These are phyloP conservation scores for Polietes domitor DNA, from an alignment of 2,888 invertebrate species.

Conservation along the genomic window DNA sequence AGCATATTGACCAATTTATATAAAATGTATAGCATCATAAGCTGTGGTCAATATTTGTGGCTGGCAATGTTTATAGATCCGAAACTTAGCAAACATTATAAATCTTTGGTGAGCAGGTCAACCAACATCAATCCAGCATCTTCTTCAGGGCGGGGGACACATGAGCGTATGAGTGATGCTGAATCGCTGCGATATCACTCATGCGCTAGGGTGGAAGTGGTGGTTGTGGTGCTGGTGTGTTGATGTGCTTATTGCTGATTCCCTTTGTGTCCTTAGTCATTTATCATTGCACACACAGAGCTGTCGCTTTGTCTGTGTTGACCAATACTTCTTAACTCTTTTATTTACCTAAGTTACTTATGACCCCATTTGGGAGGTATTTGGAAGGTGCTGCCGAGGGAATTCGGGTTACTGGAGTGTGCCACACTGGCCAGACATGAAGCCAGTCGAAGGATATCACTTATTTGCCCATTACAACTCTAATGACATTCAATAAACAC, in stretches of 20 bases:
- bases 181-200: background rate
- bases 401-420: no score
- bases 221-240: no score
- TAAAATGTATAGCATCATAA: background rate
- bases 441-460: no score
- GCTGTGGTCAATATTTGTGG: background rate
- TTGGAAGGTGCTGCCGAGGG: background rate
- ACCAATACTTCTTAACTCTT: background rate
- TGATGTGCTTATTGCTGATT: no score
- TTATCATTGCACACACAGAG: background rate
- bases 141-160: background rate
- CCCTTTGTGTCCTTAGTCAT: background rate
- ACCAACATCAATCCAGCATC: background rate
- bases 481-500: constrained; percentile 35
- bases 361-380: background rate
- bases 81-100: constrained; percentile 1
- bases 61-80: background rate
- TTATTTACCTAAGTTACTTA: constrained; percentile 5
- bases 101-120: background rate
- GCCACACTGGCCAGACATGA: no score
- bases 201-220: background rate
- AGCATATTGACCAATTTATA: background rate
- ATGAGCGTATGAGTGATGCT: background rate
- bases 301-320: background rate
- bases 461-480: constrained; percentile 29